Conservation (phyloP, 2,888 invertebrate genomes). For the Nephrocerus scutellatus region DNA sequence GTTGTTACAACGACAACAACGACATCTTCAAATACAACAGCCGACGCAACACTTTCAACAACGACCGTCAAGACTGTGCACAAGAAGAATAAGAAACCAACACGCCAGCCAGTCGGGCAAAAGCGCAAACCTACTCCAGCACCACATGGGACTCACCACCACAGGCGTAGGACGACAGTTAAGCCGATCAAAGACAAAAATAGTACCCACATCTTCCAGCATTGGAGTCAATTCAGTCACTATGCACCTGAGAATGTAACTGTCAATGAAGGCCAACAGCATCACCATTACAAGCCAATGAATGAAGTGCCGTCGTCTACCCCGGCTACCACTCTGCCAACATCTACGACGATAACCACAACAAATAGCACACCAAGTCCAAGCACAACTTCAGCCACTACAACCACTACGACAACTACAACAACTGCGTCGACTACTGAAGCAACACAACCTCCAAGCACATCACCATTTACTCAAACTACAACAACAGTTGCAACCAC, state of each 20-base stretch:
- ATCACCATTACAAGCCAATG: no score
- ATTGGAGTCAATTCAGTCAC: no score
- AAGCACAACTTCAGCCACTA: conserved; percentile 21
- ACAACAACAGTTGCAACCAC: conserved; percentile 22
- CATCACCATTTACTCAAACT: conserved; percentile 26
- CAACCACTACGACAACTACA: conserved; percentile 24
- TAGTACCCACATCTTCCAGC: no score
- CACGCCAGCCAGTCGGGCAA: conserved; percentile 32
- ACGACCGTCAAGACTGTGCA: conserved; percentile 22
- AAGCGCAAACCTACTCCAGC: no score
- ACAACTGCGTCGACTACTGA: conserved; percentile 25
- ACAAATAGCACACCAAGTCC: conserved; percentile 11
- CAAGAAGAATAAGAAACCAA: conserved; percentile 39
- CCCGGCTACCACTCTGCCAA: no score
- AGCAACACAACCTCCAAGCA: conserved; percentile 26
- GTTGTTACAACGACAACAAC: conserved; percentile 11
- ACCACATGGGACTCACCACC: not conserved
- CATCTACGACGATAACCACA: not conserved
- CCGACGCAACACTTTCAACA: conserved; percentile 21
- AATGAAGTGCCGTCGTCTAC: no score
- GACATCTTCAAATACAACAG: conserved; percentile 22
- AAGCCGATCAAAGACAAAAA: no score
- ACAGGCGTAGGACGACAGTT: no score
- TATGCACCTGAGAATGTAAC: no score
- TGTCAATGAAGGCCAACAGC: no score